Percentiles rank a stretch among this genome's conserved stretches.
Conservation (phyloP, 1,140 invertebrate species). For the Adelges cooleyi region DNA sequence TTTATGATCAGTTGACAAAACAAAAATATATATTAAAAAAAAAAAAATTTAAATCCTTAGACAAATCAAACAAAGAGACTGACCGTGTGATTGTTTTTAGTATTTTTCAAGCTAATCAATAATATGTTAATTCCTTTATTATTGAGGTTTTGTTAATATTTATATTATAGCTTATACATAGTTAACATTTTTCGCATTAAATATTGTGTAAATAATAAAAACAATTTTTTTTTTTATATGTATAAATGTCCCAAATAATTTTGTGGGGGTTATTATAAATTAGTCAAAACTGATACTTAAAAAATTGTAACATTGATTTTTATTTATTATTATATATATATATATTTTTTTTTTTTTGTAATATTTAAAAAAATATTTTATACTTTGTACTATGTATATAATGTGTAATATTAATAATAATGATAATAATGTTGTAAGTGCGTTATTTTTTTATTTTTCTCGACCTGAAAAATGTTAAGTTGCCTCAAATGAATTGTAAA, state of each 20-base stretch:
- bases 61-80: constrained; percentile 31
- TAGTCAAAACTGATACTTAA: constrained; percentile 29
- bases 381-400: constrained; percentile 26
- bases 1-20: constrained; percentile 14
- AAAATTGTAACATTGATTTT: constrained; percentile 28
- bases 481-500: constrained; percentile 26
- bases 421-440: constrained; percentile 13
- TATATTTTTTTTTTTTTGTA: constrained; percentile 17
- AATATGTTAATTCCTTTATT: constrained; percentile 27
- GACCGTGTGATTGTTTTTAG: constrained; percentile 31
- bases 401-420: constrained; percentile 22
- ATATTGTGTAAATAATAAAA: constrained; percentile 18
- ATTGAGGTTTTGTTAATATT: constrained; percentile 29
- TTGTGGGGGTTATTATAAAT: constrained; percentile 24
- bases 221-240: constrained; percentile 4
- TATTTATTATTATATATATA: constrained; percentile 2
- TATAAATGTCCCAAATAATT: constrained; percentile 15
- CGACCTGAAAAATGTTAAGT: constrained; percentile 11
- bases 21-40: constrained; percentile 17
- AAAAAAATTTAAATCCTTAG: constrained; percentile 26
- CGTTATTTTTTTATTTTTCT: constrained; percentile 28
- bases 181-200: constrained; percentile 25
- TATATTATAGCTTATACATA: constrained; percentile 25
- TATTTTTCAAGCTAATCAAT: constrained; percentile 27
- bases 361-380: constrained; percentile 27